A percentile compares a stretch with the other conserved stretches of the same genome.
phyloP scores from a whole-genome alignment of 2,888 invertebrate genomes.

The Chrysina gloriosa region DNA sequence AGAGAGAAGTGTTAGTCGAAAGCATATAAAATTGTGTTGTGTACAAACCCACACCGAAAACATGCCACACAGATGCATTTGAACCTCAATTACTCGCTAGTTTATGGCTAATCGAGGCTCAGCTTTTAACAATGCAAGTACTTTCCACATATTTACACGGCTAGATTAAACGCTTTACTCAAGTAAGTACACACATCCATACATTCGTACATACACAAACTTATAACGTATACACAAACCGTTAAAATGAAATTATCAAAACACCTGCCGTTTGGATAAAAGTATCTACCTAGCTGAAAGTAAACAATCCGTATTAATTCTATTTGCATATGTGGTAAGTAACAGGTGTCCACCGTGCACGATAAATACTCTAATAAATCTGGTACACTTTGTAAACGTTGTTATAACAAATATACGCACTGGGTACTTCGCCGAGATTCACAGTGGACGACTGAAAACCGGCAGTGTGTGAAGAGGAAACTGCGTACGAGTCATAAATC shows the following conservation, averaged over 20 bases:
- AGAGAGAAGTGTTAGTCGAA: no score
- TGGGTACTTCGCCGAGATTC: not conserved
- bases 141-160: no score
- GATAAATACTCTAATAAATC: constrained; percentile 30
- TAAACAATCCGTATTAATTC: constrained; percentile 20
- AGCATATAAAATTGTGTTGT: no score
- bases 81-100: no score
- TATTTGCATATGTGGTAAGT: constrained; percentile 25
- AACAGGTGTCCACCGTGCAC: constrained; percentile 9
- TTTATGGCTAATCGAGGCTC: no score
- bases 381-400: constrained; percentile 19
- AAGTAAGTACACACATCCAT: no score
- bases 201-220: no score
- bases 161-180: no score
- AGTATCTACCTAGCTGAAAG: constrained; percentile 12
- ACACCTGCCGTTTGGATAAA: constrained; percentile 18
- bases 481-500: constrained; percentile 16
- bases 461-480: constrained; percentile 9
- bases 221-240: not conserved
- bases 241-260: constrained; percentile 1
- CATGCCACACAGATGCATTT: no score
- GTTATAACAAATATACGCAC: constrained; percentile 8
- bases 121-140: no score
- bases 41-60: no score
- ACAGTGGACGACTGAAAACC: not conserved